These are phyloP conservation scores for Tribolium castaneum DNA, from an alignment of 1,140 invertebrate species.

Conservation along the genomic window DNA sequence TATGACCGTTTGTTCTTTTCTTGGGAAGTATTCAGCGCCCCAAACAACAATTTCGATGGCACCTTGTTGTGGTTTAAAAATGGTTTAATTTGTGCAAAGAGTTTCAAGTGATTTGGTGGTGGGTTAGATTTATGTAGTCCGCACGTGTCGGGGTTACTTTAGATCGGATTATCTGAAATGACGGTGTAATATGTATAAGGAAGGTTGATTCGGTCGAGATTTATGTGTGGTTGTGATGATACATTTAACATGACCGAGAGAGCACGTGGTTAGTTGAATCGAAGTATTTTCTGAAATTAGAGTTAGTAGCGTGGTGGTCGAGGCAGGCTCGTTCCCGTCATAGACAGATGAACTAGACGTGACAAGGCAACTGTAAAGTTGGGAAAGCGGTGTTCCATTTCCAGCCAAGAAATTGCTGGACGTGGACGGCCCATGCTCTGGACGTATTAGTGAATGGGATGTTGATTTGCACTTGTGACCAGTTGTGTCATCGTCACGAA, in stretches of 20 bases:
- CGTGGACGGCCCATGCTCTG: slow-evolving; percentile 20
- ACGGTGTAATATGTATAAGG: slow-evolving; percentile 6
- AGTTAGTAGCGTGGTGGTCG: slow-evolving; percentile 36
- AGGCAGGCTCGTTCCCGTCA: slow-evolving; percentile 40
- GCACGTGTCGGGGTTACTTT: not conserved
- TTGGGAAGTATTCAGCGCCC: too few relatives aligned
- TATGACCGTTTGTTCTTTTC: too few relatives aligned
- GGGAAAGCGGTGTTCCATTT: slow-evolving; percentile 20
- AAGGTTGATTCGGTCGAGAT: slow-evolving; percentile 9
- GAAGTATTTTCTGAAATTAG: slow-evolving; percentile 42
- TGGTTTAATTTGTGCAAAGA: not conserved
- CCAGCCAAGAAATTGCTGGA: slow-evolving; percentile 39
- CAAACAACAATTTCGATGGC: too few relatives aligned
- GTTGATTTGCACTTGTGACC: slow-evolving; percentile 44
- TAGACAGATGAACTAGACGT: slow-evolving; percentile 44
- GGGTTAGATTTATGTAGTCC: not conserved
- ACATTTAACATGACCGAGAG: slow-evolving; percentile 22
- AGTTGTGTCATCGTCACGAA: slow-evolving; percentile 42
- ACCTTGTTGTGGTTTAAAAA: not conserved
- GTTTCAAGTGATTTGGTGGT: not conserved
- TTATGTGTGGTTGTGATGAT: slow-evolving; percentile 21
- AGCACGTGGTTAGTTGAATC: slow-evolving; percentile 35
- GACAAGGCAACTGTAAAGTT: slow-evolving; percentile 44
- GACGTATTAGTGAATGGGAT: slow-evolving; percentile 39
- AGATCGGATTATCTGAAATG: slow-evolving; percentile 6